A percentile compares a stretch with the other conserved stretches of the same genome.
Conservation (phyloP, 2,113 vertebrate species). For the Gobius niger region DNA sequence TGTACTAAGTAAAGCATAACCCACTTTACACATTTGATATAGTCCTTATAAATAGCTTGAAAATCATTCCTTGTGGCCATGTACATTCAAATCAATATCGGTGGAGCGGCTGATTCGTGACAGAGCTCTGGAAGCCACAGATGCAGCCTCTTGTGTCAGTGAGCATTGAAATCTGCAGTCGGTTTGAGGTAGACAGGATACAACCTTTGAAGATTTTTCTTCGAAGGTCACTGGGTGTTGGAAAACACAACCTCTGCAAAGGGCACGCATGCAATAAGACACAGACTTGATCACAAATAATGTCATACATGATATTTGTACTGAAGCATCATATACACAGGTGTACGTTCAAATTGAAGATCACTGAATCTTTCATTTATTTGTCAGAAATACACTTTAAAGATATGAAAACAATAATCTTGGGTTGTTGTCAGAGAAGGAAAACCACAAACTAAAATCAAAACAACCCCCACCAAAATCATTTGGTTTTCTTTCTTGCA, state of each 20-base stretch:
- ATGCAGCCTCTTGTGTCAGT: constrained; percentile 30
- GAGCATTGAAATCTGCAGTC: constrained; percentile 36
- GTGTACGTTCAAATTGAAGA: too few species aligned
- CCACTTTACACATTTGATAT: background rate
- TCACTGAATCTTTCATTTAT: too few species aligned
- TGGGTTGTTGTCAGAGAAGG: too few species aligned
- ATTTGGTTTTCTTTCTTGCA: too few species aligned
- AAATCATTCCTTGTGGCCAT: background rate
- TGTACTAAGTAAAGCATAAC: too few species aligned
- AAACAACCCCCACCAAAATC: too few species aligned
- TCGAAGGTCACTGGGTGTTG: constrained; percentile 44
- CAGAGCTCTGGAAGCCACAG: constrained; percentile 11
- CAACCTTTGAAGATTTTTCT: constrained; percentile 41
- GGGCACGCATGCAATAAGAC: constrained; percentile 33
- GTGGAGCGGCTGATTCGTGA: constrained; percentile 7
- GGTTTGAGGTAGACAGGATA: constrained; percentile 5
- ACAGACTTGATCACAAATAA: background rate
- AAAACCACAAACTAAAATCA: too few species aligned
- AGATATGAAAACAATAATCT: too few species aligned
- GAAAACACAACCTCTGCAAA: constrained; percentile 39
- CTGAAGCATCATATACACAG: too few species aligned
- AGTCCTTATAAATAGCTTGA: background rate
- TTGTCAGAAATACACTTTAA: too few species aligned
- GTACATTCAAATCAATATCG: constrained; percentile 30
- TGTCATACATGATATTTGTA: too few species aligned